Evolutionary conservation across 2,888 invertebrate species (phyloP).

Genomic region (Megaustenia siamemsis): DNA sequence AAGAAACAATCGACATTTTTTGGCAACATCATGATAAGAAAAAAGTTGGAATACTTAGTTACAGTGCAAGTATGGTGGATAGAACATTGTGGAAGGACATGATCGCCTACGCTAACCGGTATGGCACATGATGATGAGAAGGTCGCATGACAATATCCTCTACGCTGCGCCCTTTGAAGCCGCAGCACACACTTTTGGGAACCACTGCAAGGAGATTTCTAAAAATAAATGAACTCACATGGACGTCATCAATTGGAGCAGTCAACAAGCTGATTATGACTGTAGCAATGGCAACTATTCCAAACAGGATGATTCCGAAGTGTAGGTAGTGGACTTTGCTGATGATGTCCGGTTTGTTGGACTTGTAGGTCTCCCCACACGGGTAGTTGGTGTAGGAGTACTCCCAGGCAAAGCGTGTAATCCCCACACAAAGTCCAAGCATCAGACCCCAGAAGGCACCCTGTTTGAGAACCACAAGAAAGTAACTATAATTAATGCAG

Average conservation of each 20-base stretch:
- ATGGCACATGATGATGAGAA: too few relatives aligned
- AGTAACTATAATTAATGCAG: neutral
- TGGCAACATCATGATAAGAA: too few relatives aligned
- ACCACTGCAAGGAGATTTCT: too few relatives aligned
- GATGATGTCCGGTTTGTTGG: slow-evolving; percentile 70
- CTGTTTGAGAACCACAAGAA: slow-evolving; percentile 51
- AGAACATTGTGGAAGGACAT: too few relatives aligned
- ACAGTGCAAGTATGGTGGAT: too few relatives aligned
- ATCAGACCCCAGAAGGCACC: slow-evolving; percentile 83
- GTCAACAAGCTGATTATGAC: slow-evolving; percentile 81
- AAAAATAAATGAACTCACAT: slow-evolving; percentile 74
- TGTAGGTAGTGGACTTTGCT: slow-evolving; percentile 81
- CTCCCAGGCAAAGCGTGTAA: slow-evolving; percentile 82
- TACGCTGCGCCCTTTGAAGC: too few relatives aligned
- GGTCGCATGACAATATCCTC: too few relatives aligned
- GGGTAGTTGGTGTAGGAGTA: slow-evolving; percentile 78
- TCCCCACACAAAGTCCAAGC: slow-evolving; percentile 81
- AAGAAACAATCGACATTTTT: too few relatives aligned
- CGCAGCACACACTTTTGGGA: too few relatives aligned
- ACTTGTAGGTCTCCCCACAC: slow-evolving; percentile 47
- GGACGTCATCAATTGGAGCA: slow-evolving; percentile 80
- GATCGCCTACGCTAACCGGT: too few relatives aligned
- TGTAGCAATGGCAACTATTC: slow-evolving; percentile 79
- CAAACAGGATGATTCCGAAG: slow-evolving; percentile 82
- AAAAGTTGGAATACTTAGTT: too few relatives aligned